A percentile compares a stretch with the other conserved stretches of the same genome.
These are phyloP conservation scores for Laupala kohalensis DNA, from an alignment of 1,140 invertebrate genomes.

Conservation along the genomic window DNA sequence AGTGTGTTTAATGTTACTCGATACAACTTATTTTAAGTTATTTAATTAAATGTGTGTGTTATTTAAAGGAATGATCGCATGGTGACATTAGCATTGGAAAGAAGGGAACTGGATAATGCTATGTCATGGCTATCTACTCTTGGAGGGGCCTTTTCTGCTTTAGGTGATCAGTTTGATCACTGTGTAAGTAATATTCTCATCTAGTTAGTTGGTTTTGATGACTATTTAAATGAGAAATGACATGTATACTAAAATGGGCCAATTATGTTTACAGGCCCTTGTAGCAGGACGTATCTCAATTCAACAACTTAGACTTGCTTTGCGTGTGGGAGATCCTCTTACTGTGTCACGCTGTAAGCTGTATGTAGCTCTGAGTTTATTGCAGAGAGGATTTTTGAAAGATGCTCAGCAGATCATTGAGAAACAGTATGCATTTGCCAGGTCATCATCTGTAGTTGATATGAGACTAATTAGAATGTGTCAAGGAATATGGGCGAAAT, in stretches of 20 bases:
- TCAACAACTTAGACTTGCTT: conserved; percentile 64
- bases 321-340: conserved; percentile 64
- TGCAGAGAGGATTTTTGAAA: conserved; percentile 60
- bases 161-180: conserved; percentile 68
- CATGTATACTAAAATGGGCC: no score
- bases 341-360: conserved; percentile 65
- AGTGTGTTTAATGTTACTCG: neutral
- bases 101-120: conserved; percentile 63
- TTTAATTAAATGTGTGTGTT: neutral
- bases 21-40: neutral
- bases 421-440: conserved; percentile 43
- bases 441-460: conserved; percentile 33
- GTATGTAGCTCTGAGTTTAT: conserved; percentile 73
- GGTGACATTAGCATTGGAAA: conserved; percentile 38
- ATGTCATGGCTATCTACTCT: conserved; percentile 93
- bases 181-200: conserved; percentile 47
- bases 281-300: conserved; percentile 76
- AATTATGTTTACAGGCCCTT: conserved; percentile 45
- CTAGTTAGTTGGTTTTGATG: neutral
- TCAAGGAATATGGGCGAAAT: conserved; percentile 66
- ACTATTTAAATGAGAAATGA: neutral
- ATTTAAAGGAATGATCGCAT: conserved; percentile 28
- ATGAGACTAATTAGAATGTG: conserved; percentile 61
- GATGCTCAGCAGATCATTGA: conserved; percentile 50
- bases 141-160: conserved; percentile 83